Conservation (phyloP, 2,888 invertebrate species). For the Nephrotoma appendiculata region DNA sequence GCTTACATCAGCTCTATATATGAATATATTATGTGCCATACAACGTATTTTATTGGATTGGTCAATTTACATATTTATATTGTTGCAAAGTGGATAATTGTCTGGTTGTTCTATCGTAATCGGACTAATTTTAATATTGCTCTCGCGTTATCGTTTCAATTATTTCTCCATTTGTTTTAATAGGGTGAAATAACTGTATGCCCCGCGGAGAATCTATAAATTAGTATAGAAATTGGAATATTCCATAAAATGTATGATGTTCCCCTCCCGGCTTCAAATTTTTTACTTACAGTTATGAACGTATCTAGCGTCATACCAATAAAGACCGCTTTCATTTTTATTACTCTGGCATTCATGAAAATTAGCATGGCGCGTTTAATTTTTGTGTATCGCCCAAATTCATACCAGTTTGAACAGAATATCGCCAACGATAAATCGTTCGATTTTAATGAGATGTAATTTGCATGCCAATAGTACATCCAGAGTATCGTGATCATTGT, state of each 20-base stretch:
- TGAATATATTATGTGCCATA: neutral
- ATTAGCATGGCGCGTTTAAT: slow-evolving; percentile 4
- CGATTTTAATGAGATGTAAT: slow-evolving; percentile 7
- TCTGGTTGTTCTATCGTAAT: neutral
- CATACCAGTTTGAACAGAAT: slow-evolving; percentile 8
- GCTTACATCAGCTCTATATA: neutral
- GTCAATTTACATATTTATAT: neutral
- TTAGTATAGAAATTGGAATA: neutral
- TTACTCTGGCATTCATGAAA: slow-evolving; percentile 5
- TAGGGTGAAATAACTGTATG: slow-evolving; percentile 9
- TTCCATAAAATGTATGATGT: neutral
- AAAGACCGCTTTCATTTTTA: slow-evolving; percentile 8
- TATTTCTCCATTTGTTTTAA: slow-evolving; percentile 4
- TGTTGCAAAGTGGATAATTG: neutral
- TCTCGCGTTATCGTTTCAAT: neutral
- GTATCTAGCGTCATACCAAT: slow-evolving; percentile 8
- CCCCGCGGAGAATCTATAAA: slow-evolving; percentile 6
- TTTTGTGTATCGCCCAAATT: neutral
- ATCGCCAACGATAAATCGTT: slow-evolving; percentile 2
- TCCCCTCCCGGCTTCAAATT: too few species aligned
- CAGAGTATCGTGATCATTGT: slow-evolving; percentile 10
- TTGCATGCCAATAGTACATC: slow-evolving; percentile 11
- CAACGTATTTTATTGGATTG: neutral
- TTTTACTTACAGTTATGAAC: slow-evolving; percentile 5
- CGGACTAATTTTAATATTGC: neutral